Conservation (phyloP, 2,888 invertebrate genomes). For the Rambutsinella grinnellia region DNA sequence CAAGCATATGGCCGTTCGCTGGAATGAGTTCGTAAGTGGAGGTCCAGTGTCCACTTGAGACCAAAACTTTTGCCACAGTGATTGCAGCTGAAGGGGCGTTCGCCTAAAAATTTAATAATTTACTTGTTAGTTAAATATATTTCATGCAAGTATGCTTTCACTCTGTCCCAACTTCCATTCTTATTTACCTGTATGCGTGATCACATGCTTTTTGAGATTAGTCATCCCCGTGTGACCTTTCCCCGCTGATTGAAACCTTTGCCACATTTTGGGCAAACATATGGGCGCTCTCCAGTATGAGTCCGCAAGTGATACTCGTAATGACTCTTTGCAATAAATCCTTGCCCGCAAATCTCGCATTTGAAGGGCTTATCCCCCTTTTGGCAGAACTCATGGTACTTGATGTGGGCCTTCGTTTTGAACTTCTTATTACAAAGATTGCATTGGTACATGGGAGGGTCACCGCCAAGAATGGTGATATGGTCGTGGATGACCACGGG, state of each 20-base stretch:
- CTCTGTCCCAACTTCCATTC: slow-evolving; percentile 70
- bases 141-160: no score
- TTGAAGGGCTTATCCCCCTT: slow-evolving; percentile 70
- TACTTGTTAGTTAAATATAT: no score
- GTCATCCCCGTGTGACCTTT: slow-evolving; percentile 79
- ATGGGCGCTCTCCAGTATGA: slow-evolving; percentile 74
- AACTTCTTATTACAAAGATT: slow-evolving; percentile 79
- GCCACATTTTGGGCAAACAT: slow-evolving; percentile 76
- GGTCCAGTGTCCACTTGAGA: slow-evolving; percentile 74
- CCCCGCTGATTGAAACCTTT: slow-evolving; percentile 79
- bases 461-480: slow-evolving; percentile 69
- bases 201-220: slow-evolving; percentile 78
- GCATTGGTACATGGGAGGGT: slow-evolving; percentile 75
- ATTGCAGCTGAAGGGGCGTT: slow-evolving; percentile 74
- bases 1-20: slow-evolving; percentile 75
- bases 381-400: slow-evolving; percentile 67
- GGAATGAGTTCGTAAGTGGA: slow-evolving; percentile 74
- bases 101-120: slow-evolving; percentile 70
- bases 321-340: slow-evolving; percentile 80
- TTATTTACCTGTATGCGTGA: slow-evolving; percentile 73
- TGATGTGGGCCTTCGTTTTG: slow-evolving; percentile 72
- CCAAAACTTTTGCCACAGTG: slow-evolving; percentile 76
- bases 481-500: slow-evolving; percentile 65
- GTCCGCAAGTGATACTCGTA: slow-evolving; percentile 80
- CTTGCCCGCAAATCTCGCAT: slow-evolving; percentile 73